Conservation (phyloP, 2,113 vertebrate genomes). For the Pipra filicauda region DNA sequence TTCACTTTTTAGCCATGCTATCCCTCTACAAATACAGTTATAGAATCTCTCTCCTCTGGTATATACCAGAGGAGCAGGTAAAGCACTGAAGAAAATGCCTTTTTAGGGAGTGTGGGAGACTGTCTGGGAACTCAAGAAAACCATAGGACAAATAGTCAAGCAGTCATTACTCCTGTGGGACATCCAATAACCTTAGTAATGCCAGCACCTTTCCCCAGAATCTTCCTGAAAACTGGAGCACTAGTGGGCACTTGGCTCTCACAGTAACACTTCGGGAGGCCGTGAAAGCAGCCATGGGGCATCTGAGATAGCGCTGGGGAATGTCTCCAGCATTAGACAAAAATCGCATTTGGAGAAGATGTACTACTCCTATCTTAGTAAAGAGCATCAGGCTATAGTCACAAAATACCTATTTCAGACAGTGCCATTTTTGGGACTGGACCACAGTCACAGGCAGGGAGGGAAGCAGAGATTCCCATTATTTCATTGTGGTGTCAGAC, state of each 20-base stretch:
- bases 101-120: not conserved
- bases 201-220: not conserved
- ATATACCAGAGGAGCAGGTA: fast-evolving
- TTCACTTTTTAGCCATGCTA: not conserved
- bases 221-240: not conserved
- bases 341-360: not conserved
- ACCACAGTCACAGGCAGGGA: not conserved
- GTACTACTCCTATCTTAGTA: not conserved
- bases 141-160: not conserved
- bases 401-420: not conserved
- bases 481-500: not conserved
- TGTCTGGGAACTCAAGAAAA: not conserved
- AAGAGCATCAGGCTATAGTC: not conserved
- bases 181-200: not conserved
- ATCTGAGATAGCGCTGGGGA: not conserved
- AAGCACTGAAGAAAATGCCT: not conserved
- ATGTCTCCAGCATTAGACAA: not conserved
- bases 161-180: not conserved
- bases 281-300: not conserved
- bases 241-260: not conserved
- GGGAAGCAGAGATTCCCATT: not conserved
- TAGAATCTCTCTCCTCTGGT: not conserved
- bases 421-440: not conserved
- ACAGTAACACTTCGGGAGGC: not conserved
- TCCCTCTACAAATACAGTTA: not conserved